Percentiles rank a stretch among this genome's conserved stretches.
phyloP scores from a whole-genome alignment of 2,113 vertebrate species.

The Syrmaticus mikado region DNA sequence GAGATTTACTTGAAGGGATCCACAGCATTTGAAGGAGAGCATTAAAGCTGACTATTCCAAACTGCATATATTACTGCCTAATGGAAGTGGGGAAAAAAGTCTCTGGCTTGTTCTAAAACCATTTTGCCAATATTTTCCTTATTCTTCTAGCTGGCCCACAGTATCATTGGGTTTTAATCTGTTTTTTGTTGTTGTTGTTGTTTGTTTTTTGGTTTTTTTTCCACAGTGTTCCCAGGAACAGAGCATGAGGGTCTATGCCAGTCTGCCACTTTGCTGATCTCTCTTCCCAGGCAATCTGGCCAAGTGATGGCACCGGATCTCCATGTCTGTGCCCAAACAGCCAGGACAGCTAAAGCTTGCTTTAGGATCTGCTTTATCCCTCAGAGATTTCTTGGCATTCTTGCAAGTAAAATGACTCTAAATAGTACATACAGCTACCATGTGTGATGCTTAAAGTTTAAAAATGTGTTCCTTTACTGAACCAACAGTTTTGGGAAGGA shows the following conservation, averaged over 20 bases:
- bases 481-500: neutral
- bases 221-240: neutral
- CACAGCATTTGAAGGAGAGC: neutral
- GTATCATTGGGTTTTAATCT: neutral
- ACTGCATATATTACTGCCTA: neutral
- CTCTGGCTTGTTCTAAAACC: conserved; percentile 1
- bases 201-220: neutral
- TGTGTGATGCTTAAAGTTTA: neutral
- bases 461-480: conserved; percentile 21
- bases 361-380: conserved; percentile 7
- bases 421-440: conserved; percentile 4
- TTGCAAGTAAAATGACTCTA: neutral
- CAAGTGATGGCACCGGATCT: conserved; percentile 18
- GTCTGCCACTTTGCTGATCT: conserved; percentile 9
- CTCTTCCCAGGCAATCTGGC: conserved; percentile 40
- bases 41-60: conserved; percentile 6
- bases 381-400: conserved; percentile 7
- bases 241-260: neutral
- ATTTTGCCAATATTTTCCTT: conserved; percentile 38
- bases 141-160: neutral
- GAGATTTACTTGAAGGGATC: neutral
- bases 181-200: neutral
- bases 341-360: conserved; percentile 19
- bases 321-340: neutral
- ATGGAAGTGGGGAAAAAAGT: neutral